Base-by-base conservation (phyloP, 2,888 invertebrate species). In the Drosophila mimetica region DNA sequence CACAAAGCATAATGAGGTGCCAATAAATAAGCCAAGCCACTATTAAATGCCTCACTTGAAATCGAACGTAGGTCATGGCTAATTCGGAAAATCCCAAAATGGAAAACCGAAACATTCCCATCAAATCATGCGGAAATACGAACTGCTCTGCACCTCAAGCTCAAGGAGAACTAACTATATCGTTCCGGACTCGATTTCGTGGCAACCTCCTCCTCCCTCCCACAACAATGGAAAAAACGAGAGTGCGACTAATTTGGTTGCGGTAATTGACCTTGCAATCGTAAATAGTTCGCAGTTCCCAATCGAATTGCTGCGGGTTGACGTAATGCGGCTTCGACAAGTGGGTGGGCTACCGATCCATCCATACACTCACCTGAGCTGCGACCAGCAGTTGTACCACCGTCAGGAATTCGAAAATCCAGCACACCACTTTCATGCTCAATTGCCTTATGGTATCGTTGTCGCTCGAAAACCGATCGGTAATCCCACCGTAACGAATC, bases 61-160 rank as follows among this genome's bases (percentile, higher is more conserved):
- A 22, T 37, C 50, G 22, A 16, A 44, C 65, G 70, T 70, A 72
- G 70, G 70, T 80, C 78, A 71, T 42, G 60, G 59, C 32, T 67
- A 57, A 73, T 50, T 72, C 28, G 71, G 48, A 47, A 46, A 47
- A 64, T 44, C 51, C 57, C 42, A 46, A 61, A 55, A 54, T 42
- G 55, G 61, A 66, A 63, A 76, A 70, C 77, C 76, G 74, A 79
- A 81, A 69, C 75, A 88, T 80, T 87, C 89, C 63, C 80, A 85
- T 77, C 76, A 80, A 87, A 53, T 89, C 85, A 90, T 77, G 90
- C 90, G 89, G 89, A 89, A 89, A 89, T 83, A 44, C 55, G 47
- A 64, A 64, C 30, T 60, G 60, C 70, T 70, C 73, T 41, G 30
- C 60, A 60, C 71, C 74, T 64, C 66, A 65, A 71, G 74, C 69